Percentiles rank a stretch among this genome's conserved stretches.
Evolutionary conservation across 2,888 invertebrate species (phyloP).

Genomic region (Carpatolechia fugitivella): DNA sequence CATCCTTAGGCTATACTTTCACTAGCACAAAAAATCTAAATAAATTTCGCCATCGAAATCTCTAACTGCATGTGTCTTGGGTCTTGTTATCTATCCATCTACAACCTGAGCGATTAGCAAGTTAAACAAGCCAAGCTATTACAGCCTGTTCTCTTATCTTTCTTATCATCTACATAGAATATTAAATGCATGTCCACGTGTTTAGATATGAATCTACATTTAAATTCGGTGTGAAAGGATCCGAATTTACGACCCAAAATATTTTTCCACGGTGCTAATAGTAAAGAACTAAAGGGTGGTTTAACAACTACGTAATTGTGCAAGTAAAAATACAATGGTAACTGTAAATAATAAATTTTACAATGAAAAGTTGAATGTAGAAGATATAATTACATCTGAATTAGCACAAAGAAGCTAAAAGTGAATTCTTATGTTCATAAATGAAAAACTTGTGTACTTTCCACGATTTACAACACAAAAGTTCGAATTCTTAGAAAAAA

Average conservation of each 20-base stretch:
- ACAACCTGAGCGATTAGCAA: conserved; percentile 67
- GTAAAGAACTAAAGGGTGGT: not conserved
- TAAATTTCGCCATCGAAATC: too few relatives aligned
- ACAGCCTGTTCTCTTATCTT: conserved; percentile 26
- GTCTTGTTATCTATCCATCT: conserved; percentile 58
- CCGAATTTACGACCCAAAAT: conserved; percentile 45
- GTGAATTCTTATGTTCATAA: too few relatives aligned
- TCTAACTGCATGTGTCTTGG: conserved; percentile 31
- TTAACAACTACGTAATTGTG: not conserved
- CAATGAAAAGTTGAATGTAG: too few relatives aligned
- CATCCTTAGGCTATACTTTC: too few relatives aligned
- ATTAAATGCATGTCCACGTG: conserved; percentile 51
- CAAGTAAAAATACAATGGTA: not conserved
- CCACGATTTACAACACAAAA: too few relatives aligned
- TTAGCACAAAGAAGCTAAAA: too few relatives aligned
- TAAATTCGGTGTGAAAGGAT: not conserved
- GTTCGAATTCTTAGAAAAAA: too few relatives aligned
- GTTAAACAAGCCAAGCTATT: conserved; percentile 66
- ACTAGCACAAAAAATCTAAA: too few relatives aligned
- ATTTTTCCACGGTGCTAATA: conserved; percentile 30
- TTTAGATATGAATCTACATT: conserved; percentile 51
- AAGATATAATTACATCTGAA: too few relatives aligned
- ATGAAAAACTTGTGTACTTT: too few relatives aligned
- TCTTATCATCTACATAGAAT: conserved; percentile 5
- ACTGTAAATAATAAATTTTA: too few relatives aligned